These are phyloP conservation scores for Amblyornis subalaris DNA, from an alignment of 2,113 vertebrate species.

Conservation along the genomic window DNA sequence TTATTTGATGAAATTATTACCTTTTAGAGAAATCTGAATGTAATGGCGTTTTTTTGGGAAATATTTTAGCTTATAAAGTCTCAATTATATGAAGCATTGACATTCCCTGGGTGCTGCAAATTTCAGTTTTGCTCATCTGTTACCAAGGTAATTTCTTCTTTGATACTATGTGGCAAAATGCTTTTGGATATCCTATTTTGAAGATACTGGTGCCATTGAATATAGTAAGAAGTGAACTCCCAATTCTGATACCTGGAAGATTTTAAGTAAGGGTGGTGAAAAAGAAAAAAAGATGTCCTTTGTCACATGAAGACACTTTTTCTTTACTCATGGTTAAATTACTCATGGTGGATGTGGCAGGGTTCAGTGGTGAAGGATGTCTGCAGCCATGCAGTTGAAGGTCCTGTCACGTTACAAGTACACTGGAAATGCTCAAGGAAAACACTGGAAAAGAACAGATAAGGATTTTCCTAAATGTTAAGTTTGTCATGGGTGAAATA, in stretches of 20 bases:
- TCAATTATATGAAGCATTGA: neutral
- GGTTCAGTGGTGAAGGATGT: neutral
- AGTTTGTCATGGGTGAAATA: neutral
- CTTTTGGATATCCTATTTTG: neutral
- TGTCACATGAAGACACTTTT: neutral
- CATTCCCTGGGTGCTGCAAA: neutral
- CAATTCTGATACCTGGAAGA: neutral
- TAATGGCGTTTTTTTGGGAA: fast-evolving
- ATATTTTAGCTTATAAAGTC: neutral
- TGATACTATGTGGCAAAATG: neutral
- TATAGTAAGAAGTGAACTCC: neutral
- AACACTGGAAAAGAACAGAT: neutral
- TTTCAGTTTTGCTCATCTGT: neutral
- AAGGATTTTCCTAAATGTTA: neutral
- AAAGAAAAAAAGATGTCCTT: neutral
- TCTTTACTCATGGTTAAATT: neutral
- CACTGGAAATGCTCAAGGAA: neutral
- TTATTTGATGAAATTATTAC: neutral
- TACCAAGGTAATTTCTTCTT: neutral
- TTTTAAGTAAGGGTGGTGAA: neutral
- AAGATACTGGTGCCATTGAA: neutral
- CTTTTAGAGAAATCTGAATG: neutral
- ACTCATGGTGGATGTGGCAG: neutral
- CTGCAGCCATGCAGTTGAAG: neutral
- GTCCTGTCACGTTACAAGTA: neutral